Conservation (phyloP, 2,888 invertebrate genomes). For the Scaptomyza caliginosa region DNA sequence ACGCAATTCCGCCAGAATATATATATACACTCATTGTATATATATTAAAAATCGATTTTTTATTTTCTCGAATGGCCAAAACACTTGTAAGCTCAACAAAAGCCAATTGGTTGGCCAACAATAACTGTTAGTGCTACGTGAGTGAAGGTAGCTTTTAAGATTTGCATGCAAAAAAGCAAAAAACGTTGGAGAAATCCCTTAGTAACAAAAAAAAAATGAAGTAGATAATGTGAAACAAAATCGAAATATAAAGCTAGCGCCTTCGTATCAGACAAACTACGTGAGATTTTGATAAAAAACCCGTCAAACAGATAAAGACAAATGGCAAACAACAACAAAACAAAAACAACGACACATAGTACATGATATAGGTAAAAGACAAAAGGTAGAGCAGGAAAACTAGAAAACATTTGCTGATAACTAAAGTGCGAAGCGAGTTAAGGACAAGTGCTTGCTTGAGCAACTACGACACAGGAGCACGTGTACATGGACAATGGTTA, state of each 20-base stretch:
- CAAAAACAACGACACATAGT: too few relatives aligned
- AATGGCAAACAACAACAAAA: slow-evolving; percentile 15
- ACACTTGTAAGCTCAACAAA: slow-evolving; percentile 18
- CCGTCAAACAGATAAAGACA: slow-evolving; percentile 32
- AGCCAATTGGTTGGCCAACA: not conserved
- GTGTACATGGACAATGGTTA: slow-evolving; percentile 5
- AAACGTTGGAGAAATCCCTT: slow-evolving; percentile 22
- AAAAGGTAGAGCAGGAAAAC: slow-evolving; percentile 11
- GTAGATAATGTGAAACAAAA: slow-evolving; percentile 4
- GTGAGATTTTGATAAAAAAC: slow-evolving; percentile 54
- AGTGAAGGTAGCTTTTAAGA: slow-evolving; percentile 61
- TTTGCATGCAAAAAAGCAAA: slow-evolving; percentile 57
- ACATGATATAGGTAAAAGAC: slow-evolving; percentile 14
- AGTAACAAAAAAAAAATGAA: slow-evolving; percentile 19
- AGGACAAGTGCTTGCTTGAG: slow-evolving; percentile 24
- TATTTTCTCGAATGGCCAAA: slow-evolving; percentile 16
- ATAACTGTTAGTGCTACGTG: slow-evolving; percentile 46
- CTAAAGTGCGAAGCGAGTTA: slow-evolving; percentile 10
- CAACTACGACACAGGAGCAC: slow-evolving; percentile 11
- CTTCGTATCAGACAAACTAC: slow-evolving; percentile 43
- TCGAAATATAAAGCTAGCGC: slow-evolving; percentile 18
- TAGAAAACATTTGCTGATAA: slow-evolving; percentile 21
- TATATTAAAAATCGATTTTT: slow-evolving; percentile 56
- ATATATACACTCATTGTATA: not conserved
- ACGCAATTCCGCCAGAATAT: slow-evolving; percentile 41